Evolutionary conservation across 2,113 vertebrate species (phyloP), one percentile per base, ranked within the genome.

Genomic region (Lampris incognitus): DNA sequence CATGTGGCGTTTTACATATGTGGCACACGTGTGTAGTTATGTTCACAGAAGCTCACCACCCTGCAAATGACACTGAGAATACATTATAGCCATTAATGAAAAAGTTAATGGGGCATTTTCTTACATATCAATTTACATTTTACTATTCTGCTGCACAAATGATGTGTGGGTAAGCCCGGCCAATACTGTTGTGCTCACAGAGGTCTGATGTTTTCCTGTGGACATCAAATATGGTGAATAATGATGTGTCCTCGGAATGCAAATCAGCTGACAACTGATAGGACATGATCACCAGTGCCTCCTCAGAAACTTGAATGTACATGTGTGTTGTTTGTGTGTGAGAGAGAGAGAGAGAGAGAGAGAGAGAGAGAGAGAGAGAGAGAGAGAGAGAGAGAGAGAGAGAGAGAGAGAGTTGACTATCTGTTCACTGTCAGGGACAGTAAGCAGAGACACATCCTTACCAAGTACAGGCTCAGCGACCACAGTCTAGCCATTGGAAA

Each of bases 71-170:
- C 94, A 94, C 95, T 95, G 94, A 94, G 94, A 97, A 97, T 96
- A 95, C 95, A 96, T 97, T 97, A 97, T 96, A 96, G 96, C 96
- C 97, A 99, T 99, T 99, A 99, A 99, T 98, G 97, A 98, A 98
- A 98, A 99, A 99, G 97, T 98, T 99, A 99, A 99, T 99, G 97
- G 97, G 94, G 95, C 97, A 97, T 99, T 97, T 97, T 99, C 96
- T 97, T 97, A 97, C 96, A 96, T 98, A 98, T 98, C 97, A 98
- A 99, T 98, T 99, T 98, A 97, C 96, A 97, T 97, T 97, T 96
- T 96, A 97, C 96, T 97, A 95, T 97, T 96, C 96, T 94, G 96
- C 95, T 93, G 95, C 95, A 96, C 96, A 97, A 97, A 97, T 97
- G 96, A 97, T 97, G 96, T 94, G 95, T 97, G 96, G 95, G 83